Evolutionary conservation across 2,888 invertebrate genomes (phyloP), one percentile per base, ranked within the genome.

Genomic region (Venusia cambrica): DNA sequence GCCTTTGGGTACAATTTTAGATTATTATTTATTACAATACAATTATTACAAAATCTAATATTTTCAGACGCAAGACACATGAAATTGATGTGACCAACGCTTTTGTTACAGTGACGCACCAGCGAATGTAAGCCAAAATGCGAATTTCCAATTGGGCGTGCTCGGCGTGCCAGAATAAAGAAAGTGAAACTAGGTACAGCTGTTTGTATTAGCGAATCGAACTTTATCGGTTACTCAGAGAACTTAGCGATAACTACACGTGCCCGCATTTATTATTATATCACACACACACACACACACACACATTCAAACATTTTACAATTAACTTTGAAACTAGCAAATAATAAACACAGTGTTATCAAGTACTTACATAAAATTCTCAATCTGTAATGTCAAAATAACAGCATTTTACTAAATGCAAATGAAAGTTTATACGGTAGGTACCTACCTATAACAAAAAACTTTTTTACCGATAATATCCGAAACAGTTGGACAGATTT

Each of bases 221-320:
- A 52, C 51, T 56, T 67, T 72, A 73, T 73, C 69, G 62, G 54
- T 57, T 44, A 36, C 41, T 57, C 52, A 57, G 62, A 62, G 56
- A 62, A 36, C 41, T 57, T 51, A 57, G 62, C 62, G 56, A 62
- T 55, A 60, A 51, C 59, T 57, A 60, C 69, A 72, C 66, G 69
- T 70, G 69, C 62, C 57, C 38, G 34, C 45, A 50, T 45, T 57
- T 47, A 48, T 48, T 48, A 51, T 51, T 59, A 59, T 69, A 69
- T 57, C 57, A 62, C 48, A 64, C 62, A 61, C 59, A 68, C 68
- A 68, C 57, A 62, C 48, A 64, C 62, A 61, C 59, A 68, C 68
- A 68, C 66, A 70, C 69, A 65, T 56, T 49, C 48, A 48, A 44
- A 45, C 43, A 48, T 54, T 53, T 56, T 55, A 51, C 59, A 60